Evolutionary conservation across 1,140 invertebrate species (phyloP), one percentile per base, ranked within the genome.

Genomic region (Cydia fagiglandana): DNA sequence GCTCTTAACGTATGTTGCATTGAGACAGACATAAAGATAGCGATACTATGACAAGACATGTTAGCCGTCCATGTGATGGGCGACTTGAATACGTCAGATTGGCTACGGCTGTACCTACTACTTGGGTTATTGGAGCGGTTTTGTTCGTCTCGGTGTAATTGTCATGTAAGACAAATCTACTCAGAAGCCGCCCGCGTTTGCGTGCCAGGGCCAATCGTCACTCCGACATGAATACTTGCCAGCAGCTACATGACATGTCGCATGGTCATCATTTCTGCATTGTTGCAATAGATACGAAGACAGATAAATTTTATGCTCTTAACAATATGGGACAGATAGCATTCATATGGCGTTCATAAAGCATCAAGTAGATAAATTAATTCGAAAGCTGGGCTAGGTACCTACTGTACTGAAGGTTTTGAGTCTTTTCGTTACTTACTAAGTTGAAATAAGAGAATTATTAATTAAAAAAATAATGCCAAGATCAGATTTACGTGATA

Each of bases 181-280:
- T 70, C 34, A 70, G 15, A 70, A 70, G 34, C 66, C 30, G 66
- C n/a, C 66, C 66, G 66, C n/a, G 15, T 17, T 38, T 70, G 66
- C 66, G 30, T 70, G 66, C 66, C 66, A 70, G 34, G 66, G 66
- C 66, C 66, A 70, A 70, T 70, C 66, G 66, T 70, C 66, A 70
- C 34, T 38, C 30, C 34, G 66, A 41, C 66, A 41, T 70, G 66
- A 70, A 70, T 70, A 70, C 66, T 70, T 70, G 66, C 66, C n/a
- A 70, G 66, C 38, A n/a, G 66, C 34, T 30, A 64, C 20, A 24
- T 64, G 50, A 70, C 66, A 70, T 70, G 66, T 45, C 66, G 66
- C 66, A 70, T 70, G 34, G 66, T 45, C 20, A 70, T 70, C 66
- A 70, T 41, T 70, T 17, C 20, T 61, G 30, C 66, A 70, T 70